Conservation (phyloP, 2,113 vertebrate genomes). For the Zosterops pallidus region DNA sequence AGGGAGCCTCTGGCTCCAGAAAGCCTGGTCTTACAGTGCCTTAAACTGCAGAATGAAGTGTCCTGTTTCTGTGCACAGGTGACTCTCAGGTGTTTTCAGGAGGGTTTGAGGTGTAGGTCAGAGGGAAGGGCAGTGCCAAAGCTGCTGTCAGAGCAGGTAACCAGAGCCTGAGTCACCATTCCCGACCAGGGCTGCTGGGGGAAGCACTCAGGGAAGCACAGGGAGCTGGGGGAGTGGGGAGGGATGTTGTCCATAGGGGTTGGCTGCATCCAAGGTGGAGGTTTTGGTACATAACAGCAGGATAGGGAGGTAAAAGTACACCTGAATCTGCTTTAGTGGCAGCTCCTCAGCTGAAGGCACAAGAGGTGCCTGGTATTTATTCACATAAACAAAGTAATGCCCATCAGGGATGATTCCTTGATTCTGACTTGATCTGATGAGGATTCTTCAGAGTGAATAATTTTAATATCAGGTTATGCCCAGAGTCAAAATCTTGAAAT, state of each 20-base stretch:
- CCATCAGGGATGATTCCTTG: background rate
- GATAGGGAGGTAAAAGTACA: background rate
- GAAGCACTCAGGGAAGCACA: background rate
- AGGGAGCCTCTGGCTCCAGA: background rate
- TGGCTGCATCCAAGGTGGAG: background rate
- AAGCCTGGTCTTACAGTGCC: background rate
- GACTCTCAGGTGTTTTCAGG: background rate
- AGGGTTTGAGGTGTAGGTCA: background rate
- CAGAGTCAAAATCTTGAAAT: conserved; percentile 13
- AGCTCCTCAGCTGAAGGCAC: background rate
- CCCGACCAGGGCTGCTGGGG: fast-evolving
- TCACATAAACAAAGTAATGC: background rate
- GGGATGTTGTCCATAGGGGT: fast-evolving
- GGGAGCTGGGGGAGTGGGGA: background rate
- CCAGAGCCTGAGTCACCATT: fast-evolving
- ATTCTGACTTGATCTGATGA: background rate
- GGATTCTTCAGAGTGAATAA: background rate
- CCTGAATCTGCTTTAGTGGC: background rate
- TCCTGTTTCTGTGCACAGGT: background rate
- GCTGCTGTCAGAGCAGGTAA: fast-evolving
- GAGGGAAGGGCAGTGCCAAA: background rate
- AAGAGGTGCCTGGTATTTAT: background rate
- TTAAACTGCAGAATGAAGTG: background rate
- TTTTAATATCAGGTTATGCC: background rate
- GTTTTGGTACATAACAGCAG: background rate